Percentiles rank a stretch among this genome's conserved stretches.
These are phyloP conservation scores for Atopsyche davidsoni DNA, from an alignment of 1,140 invertebrate genomes.

Conservation along the genomic window DNA sequence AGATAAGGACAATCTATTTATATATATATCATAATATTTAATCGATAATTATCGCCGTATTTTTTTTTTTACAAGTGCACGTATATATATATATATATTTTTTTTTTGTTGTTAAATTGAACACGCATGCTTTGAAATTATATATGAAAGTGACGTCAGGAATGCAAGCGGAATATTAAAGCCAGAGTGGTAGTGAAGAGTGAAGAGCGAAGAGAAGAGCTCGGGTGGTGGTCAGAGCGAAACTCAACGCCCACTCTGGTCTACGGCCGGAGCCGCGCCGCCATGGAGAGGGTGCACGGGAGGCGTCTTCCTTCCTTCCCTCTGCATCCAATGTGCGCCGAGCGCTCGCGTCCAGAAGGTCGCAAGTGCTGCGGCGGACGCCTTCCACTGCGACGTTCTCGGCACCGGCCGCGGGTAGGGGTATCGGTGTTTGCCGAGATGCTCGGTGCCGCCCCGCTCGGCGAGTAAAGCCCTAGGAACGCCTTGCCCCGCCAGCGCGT, in stretches of 20 bases:
- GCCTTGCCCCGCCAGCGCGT: constrained; percentile 24
- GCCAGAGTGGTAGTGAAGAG: too few relatives aligned
- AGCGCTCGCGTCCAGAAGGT: neutral
- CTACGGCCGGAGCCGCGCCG: neutral
- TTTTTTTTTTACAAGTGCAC: too few relatives aligned
- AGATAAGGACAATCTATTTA: too few relatives aligned
- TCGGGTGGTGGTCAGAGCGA: too few relatives aligned
- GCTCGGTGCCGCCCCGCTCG: constrained; percentile 24
- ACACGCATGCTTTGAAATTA: too few relatives aligned
- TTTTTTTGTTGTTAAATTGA: too few relatives aligned
- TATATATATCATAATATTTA: too few relatives aligned
- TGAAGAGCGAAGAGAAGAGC: too few relatives aligned
- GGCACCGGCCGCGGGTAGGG: constrained; percentile 13
- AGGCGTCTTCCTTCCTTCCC: neutral
- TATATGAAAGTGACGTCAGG: too few relatives aligned
- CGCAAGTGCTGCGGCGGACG: neutral
- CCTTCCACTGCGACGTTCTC: constrained; percentile 1
- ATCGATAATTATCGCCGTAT: too few relatives aligned
- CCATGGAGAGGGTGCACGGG: neutral
- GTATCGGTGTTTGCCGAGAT: constrained; percentile 5
- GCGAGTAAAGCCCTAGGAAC: constrained; percentile 28
- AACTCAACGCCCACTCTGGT: neutral
- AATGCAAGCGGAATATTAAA: too few relatives aligned
- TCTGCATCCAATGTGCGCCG: neutral
- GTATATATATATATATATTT: too few relatives aligned